phyloP scores from a whole-genome alignment of 2,113 vertebrate genomes.

The Cyprinodon tularosa region DNA sequence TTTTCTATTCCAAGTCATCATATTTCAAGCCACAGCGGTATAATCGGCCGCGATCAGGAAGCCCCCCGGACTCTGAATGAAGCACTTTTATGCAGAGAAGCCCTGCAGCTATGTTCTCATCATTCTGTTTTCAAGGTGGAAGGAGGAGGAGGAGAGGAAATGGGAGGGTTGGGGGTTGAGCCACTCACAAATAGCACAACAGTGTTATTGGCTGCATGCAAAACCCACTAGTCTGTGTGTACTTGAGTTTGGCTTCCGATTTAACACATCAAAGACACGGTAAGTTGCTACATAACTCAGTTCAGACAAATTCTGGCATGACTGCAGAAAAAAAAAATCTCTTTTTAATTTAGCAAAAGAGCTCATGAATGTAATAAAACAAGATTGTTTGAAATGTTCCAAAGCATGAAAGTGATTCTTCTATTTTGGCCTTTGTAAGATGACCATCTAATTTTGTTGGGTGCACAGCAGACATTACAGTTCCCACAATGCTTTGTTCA shows the following conservation, averaged over 20 bases:
- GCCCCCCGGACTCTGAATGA: constrained; percentile 74
- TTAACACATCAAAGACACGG: constrained; percentile 78
- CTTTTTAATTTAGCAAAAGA: constrained; percentile 75
- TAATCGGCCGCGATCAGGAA: constrained; percentile 74
- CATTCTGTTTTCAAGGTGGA: constrained; percentile 53
- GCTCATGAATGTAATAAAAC: constrained; percentile 77
- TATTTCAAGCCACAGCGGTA: constrained; percentile 77
- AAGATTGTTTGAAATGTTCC: constrained; percentile 66
- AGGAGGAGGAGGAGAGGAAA: neutral
- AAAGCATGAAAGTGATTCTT: constrained; percentile 76
- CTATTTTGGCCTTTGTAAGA: constrained; percentile 71
- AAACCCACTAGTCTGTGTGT: constrained; percentile 74
- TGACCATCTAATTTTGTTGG: constrained; percentile 83
- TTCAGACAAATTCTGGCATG: constrained; percentile 79
- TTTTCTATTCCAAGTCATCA: constrained; percentile 77
- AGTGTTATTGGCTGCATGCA: constrained; percentile 61
- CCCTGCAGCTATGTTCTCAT: constrained; percentile 72
- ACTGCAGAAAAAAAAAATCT: constrained; percentile 71
- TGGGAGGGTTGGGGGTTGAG: neutral
- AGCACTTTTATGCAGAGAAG: constrained; percentile 78
- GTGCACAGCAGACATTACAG: constrained; percentile 71
- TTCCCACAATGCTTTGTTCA: constrained; percentile 77
- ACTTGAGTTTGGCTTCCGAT: constrained; percentile 74
- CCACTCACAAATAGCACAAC: constrained; percentile 19
- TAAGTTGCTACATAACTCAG: constrained; percentile 84